Base-by-base conservation (phyloP, 2,888 invertebrate genomes). In the Scaeva pyrastri region DNA sequence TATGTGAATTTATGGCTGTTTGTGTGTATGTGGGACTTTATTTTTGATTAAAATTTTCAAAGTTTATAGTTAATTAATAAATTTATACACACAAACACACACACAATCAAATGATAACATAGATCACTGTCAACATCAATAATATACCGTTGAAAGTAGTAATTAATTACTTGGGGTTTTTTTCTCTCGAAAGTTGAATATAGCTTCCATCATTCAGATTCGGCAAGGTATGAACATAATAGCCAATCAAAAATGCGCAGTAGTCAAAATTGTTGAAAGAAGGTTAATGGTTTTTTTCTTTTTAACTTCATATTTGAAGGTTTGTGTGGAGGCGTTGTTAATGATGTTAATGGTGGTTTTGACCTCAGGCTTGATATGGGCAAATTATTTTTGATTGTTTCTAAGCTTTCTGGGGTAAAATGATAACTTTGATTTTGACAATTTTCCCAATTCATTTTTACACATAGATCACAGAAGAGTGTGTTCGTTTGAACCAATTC, bases 71-170 rank as follows among this genome's bases (percentile, higher is more conserved):
- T 23, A 58, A 56, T 58, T 68, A 48, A 68, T 58, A 48, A 66
- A 58, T 64, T 45, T 31, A 31, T 31, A 7, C 31, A 31, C 6
- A 31, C 5, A 39, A 21, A 70, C 50, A 71, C 21, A n/a, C 43
- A 50, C 26, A 62, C 21, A 62, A 10, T 31, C 36, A 52, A 58
- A 48, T 39, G 4, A n/a, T 23, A 14, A 58, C 26, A 19, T 43
- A 52, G 52, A 71, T 77, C 77, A 77, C 41, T 77, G 70, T 77
- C 77, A 80, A 19, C 66, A 26, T 39, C 21, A 52, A 68, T 50
- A 41, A 5, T 12, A 58, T 39, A 39, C 39, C 60, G 60, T 41
- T 39, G 74, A 80, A 74, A 80, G 80, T 80, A 68, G 68, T 60
- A 74, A 80, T 74, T 80, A 74, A 80, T 74, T 60, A 55, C 31